phyloP scores from a whole-genome alignment of 2,797 vertebrate species.

The Coregonus suidteri region DNA sequence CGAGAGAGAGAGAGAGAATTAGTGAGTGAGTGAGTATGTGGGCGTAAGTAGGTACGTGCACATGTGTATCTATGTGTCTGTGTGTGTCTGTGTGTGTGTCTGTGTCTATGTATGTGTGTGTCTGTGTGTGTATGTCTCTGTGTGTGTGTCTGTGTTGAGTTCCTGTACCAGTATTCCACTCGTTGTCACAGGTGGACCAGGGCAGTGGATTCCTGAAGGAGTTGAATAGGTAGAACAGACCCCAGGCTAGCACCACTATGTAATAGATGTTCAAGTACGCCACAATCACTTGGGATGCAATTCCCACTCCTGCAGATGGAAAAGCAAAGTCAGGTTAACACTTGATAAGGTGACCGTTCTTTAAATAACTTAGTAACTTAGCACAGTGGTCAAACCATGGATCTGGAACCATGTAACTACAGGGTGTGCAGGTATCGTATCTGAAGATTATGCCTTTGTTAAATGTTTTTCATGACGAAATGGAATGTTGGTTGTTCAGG shows the following conservation, averaged over 20 bases:
- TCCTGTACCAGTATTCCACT: conserved; percentile 87
- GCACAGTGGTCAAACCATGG: background rate
- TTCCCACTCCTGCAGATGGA: conserved; percentile 81
- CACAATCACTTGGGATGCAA: conserved; percentile 86
- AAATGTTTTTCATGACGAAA: no score
- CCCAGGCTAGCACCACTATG: conserved; percentile 89
- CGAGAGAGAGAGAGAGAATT: background rate
- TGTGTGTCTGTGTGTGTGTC: background rate
- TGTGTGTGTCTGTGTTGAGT: conserved; percentile 1
- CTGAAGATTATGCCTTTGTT: no score
- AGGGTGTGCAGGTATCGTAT: background rate
- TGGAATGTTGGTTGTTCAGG: no score
- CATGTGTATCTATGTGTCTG: background rate
- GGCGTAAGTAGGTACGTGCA: background rate
- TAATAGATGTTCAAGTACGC: conserved; percentile 88
- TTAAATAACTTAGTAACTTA: background rate
- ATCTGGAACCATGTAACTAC: background rate
- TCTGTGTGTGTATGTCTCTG: background rate
- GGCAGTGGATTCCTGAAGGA: conserved; percentile 83
- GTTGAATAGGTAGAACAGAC: conserved; percentile 86
- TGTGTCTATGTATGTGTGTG: background rate
- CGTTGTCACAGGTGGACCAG: conserved; percentile 86
- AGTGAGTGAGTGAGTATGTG: background rate
- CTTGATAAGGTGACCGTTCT: background rate
- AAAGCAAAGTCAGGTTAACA: background rate